phyloP scores from a whole-genome alignment of 2,113 vertebrate genomes.

The Burhinus oedicnemus region DNA sequence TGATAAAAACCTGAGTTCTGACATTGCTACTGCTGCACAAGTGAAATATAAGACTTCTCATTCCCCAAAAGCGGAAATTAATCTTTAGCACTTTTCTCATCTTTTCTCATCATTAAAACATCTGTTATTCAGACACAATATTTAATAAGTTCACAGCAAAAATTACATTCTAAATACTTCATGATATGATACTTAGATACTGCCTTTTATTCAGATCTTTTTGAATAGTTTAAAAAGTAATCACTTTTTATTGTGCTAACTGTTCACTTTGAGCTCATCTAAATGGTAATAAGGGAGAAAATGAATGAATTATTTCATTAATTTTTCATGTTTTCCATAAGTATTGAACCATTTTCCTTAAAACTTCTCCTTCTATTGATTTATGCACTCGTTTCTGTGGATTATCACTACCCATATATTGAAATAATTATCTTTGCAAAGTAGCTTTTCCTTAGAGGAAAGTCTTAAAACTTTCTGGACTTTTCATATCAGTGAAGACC shows the following conservation, averaged over 20 bases:
- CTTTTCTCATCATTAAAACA: background rate
- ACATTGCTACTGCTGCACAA: background rate
- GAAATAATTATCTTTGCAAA: conserved; percentile 5
- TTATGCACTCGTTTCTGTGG: background rate
- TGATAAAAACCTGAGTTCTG: background rate
- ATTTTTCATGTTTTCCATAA: background rate
- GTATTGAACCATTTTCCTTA: background rate
- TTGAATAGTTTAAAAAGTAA: conserved; percentile 16
- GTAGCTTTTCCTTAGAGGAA: background rate
- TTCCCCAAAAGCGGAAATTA: background rate
- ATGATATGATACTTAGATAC: background rate
- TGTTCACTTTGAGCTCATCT: background rate
- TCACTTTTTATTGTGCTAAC: conserved; percentile 26
- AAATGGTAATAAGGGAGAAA: conserved; percentile 36
- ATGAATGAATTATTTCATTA: background rate
- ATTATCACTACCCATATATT: background rate
- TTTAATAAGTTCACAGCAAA: conserved; percentile 19
- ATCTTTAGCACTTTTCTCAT: background rate
- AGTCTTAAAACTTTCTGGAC: background rate
- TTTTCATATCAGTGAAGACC: background rate
- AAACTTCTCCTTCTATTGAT: background rate
- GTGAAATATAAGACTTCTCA: background rate
- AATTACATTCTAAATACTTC: conserved; percentile 21
- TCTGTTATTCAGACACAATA: conserved; percentile 12
- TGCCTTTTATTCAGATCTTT: background rate